phyloP scores from a whole-genome alignment of 2,797 vertebrate genomes.

The Paratrypauchen microcephalus region DNA sequence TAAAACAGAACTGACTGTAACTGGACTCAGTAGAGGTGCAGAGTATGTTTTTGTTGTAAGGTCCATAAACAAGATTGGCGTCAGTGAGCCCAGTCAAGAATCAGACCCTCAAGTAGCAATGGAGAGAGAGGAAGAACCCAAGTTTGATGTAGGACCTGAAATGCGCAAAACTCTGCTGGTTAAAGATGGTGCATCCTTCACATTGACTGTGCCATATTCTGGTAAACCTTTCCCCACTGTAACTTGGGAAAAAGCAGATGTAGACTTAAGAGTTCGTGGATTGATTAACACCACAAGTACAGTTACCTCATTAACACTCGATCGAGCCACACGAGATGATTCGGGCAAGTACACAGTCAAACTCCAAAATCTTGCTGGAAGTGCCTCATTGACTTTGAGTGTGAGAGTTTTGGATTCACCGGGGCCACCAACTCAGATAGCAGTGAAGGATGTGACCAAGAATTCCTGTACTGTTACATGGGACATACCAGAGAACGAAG shows the following conservation, averaged over 20 bases:
- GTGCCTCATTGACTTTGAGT: conserved; percentile 84
- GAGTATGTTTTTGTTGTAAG: conserved; percentile 90
- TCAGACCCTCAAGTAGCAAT: conserved; percentile 88
- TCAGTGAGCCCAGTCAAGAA: conserved; percentile 89
- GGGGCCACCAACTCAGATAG: conserved; percentile 84
- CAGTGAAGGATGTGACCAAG: conserved; percentile 89
- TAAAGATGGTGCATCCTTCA: conserved; percentile 90
- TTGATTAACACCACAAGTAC: conserved; percentile 85
- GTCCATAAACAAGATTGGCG: conserved; percentile 93
- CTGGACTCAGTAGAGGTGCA: conserved; percentile 81
- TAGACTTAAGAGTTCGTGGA: conserved; percentile 89
- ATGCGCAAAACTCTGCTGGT: conserved; percentile 93
- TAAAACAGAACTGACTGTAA: conserved; percentile 87
- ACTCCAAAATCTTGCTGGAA: conserved; percentile 87
- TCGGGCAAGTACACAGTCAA: conserved; percentile 94
- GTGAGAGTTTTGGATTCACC: conserved; percentile 97
- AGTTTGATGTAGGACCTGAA: conserved; percentile 90
- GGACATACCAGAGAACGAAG: conserved; percentile 97
- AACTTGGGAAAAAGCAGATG: conserved; percentile 90
- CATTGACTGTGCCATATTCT: conserved; percentile 89
- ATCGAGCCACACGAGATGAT: conserved; percentile 91
- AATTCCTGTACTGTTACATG: conserved; percentile 89
- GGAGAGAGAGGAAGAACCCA: conserved; percentile 94
- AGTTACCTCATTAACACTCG: conserved; percentile 87
- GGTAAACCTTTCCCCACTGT: conserved; percentile 91